Evolutionary conservation across 2,888 invertebrate species (phyloP).

Genomic region (Odontomyia ornata): DNA sequence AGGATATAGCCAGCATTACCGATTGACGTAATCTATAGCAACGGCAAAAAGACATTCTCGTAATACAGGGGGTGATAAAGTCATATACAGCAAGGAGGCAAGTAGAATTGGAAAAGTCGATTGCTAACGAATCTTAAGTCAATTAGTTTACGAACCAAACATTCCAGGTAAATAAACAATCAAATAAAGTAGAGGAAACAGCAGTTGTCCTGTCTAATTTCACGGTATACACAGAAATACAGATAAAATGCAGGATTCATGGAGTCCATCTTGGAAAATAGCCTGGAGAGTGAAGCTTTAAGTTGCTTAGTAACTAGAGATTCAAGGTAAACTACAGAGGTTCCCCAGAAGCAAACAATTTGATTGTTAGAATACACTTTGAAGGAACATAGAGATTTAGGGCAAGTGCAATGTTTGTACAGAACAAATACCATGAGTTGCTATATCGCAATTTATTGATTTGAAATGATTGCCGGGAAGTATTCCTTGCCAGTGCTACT

Average conservation of each 20-base stretch:
- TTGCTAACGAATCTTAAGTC: constrained; percentile 43
- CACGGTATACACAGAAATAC: background rate
- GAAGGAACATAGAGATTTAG: no score
- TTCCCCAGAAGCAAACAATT: background rate
- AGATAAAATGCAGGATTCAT: background rate
- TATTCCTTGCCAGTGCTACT: no score
- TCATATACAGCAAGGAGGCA: background rate
- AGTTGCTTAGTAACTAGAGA: no score
- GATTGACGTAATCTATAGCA: constrained; percentile 7
- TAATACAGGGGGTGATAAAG: background rate
- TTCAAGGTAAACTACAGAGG: no score
- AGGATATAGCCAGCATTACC: background rate
- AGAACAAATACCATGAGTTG: background rate
- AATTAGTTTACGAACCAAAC: constrained; percentile 22
- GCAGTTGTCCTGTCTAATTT: constrained; percentile 24
- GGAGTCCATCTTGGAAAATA: no score
- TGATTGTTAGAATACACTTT: background rate
- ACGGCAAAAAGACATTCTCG: constrained; percentile 11
- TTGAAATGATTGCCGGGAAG: background rate
- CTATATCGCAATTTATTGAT: background rate
- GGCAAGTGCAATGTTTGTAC: background rate
- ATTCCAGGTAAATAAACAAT: constrained; percentile 40
- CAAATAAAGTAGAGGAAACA: constrained; percentile 7
- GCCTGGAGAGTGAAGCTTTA: no score
- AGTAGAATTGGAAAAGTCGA: constrained; percentile 18